Evolutionary conservation across 2,113 vertebrate genomes (phyloP).

Genomic region (Epinephelus lanceolatus): DNA sequence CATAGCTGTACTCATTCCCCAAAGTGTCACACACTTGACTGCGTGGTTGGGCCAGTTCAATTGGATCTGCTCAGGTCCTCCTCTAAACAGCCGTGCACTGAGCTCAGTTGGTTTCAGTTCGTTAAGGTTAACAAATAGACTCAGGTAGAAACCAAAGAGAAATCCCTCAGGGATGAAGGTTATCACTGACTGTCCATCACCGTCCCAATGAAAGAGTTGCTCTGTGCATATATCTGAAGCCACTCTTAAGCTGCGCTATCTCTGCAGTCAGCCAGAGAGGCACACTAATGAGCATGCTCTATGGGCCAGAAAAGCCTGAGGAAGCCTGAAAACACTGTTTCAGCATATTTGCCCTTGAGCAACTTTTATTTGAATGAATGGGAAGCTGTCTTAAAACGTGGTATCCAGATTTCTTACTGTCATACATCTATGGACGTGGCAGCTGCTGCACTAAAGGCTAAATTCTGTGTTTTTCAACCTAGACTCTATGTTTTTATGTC

Average conservation of each 20-base stretch:
- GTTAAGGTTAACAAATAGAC: slow-evolving; percentile 15
- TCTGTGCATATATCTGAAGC: neutral
- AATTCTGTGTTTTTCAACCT: too few relatives aligned
- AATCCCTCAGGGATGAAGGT: slow-evolving; percentile 18
- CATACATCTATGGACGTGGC: neutral
- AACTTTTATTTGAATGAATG: neutral
- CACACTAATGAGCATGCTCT: slow-evolving; percentile 9
- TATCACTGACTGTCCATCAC: neutral
- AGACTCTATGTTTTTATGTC: too few relatives aligned
- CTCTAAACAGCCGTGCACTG: neutral
- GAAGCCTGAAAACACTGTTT: neutral
- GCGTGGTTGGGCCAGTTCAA: neutral
- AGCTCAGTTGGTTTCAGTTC: neutral
- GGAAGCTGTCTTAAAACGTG: neutral
- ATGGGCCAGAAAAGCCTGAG: neutral
- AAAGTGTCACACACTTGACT: neutral
- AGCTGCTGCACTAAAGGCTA: neutral
- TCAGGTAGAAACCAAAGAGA: neutral
- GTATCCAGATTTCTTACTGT: neutral
- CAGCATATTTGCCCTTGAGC: neutral
- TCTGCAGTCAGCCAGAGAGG: slow-evolving; percentile 2
- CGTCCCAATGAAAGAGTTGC: neutral
- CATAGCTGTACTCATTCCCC: neutral
- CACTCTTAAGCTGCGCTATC: neutral
- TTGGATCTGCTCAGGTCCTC: neutral